These are phyloP conservation scores for Dendrolimus pini DNA, from an alignment of 2,888 invertebrate genomes.

Conservation along the genomic window DNA sequence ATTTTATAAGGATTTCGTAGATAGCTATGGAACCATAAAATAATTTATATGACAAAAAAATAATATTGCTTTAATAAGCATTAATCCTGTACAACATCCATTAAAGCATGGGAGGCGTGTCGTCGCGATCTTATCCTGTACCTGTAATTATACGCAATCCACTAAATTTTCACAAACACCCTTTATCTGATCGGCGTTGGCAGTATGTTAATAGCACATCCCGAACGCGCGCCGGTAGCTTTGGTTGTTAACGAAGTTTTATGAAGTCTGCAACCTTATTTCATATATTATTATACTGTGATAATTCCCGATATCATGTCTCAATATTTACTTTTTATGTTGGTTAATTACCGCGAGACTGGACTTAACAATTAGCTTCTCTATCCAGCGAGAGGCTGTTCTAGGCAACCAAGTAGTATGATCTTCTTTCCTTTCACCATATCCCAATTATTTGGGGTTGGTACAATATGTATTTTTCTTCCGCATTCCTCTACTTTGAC, in stretches of 20 bases:
- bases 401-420: no score
- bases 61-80: constrained; percentile 16
- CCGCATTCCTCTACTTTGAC: no score
- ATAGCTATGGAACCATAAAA: not conserved
- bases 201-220: constrained; percentile 65
- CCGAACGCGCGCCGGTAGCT: constrained; percentile 47
- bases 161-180: constrained; percentile 66
- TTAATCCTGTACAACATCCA: constrained; percentile 24
- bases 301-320: no score
- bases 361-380: no score
- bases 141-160: constrained; percentile 60
- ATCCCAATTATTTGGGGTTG: no score
- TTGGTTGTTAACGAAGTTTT: constrained; percentile 29
- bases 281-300: no score
- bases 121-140: constrained; percentile 47
- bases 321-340: no score
- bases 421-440: no score
- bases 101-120: constrained; percentile 47
- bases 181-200: constrained; percentile 55
- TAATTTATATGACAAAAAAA: constrained; percentile 18
- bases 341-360: no score
- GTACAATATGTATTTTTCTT: no score
- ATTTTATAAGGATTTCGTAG: no score
- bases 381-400: no score
- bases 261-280: not conserved